Conservation (phyloP, 2,113 vertebrate species). For the Neomonachus schauinslandi region DNA sequence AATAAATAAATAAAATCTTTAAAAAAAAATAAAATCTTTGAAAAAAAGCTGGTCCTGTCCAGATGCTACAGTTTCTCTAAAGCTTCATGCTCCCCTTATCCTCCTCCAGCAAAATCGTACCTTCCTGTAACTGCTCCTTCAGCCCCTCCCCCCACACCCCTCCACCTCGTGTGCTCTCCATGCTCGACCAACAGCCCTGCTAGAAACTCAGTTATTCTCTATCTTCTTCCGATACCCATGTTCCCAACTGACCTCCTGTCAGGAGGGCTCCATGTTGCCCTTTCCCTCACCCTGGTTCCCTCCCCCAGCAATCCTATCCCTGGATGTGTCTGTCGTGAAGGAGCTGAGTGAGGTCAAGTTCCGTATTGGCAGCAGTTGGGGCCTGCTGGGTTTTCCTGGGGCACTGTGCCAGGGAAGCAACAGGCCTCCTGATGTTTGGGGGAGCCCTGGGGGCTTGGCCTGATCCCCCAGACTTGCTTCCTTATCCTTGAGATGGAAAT, state of each 20-base stretch:
- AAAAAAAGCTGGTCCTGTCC: neutral
- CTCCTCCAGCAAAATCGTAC: neutral
- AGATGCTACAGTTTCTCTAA: accelerated
- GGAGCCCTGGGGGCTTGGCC: neutral
- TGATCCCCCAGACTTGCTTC: neutral
- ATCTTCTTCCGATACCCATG: neutral
- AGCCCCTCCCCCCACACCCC: too few species aligned
- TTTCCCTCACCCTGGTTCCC: neutral
- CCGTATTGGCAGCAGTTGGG: neutral
- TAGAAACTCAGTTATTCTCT: neutral
- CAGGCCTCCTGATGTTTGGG: neutral
- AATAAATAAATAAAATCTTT: neutral
- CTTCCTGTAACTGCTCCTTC: neutral
- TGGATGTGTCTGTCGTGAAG: neutral
- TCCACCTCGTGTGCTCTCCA: accelerated
- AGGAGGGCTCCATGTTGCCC: neutral
- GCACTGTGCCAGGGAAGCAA: neutral
- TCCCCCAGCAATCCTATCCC: neutral
- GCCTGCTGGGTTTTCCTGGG: neutral
- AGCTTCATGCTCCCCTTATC: neutral
- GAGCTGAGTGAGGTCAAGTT: neutral
- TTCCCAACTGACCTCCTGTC: neutral
- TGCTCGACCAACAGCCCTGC: neutral
- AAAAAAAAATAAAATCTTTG: too few species aligned
- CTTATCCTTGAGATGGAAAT: neutral